These are phyloP conservation scores for Hiodon alosoides DNA, from an alignment of 2,113 vertebrate species.

Conservation along the genomic window DNA sequence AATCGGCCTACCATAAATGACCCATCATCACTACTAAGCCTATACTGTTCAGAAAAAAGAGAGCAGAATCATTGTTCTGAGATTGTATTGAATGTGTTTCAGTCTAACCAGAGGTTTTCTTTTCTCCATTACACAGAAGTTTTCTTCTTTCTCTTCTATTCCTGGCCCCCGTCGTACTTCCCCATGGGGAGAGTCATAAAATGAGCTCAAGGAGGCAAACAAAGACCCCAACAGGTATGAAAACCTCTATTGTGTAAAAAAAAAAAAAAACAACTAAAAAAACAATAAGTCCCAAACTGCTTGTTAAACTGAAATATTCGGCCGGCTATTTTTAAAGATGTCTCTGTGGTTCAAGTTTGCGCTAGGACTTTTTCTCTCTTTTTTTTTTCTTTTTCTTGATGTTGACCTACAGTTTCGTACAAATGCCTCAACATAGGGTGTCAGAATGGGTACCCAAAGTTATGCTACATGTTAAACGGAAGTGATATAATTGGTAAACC, in stretches of 20 bases:
- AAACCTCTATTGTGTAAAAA: not conserved
- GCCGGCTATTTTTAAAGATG: not conserved
- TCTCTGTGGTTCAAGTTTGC: not conserved
- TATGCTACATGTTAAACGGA: too few species aligned
- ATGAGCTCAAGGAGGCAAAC: constrained; percentile 8
- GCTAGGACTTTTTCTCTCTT: not conserved
- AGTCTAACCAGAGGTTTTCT: not conserved
- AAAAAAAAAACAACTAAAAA: not conserved
- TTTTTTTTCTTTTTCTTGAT: not conserved
- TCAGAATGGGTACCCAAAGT: too few species aligned
- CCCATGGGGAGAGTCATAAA: not conserved
- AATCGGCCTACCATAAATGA: too few species aligned
- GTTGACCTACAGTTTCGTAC: not conserved
- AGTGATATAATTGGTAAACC: too few species aligned
- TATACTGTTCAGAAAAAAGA: too few species aligned
- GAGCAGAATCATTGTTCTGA: too few species aligned
- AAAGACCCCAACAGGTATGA: not conserved
- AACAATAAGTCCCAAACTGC: not conserved
- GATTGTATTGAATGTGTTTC: not conserved
- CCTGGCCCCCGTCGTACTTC: not conserved
- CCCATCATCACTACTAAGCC: too few species aligned
- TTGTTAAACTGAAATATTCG: not conserved
- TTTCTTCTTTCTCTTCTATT: not conserved
- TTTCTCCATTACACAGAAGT: not conserved
- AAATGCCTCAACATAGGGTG: too few species aligned